Conservation (phyloP, 2,797 vertebrate genomes). For the Anguilla megastoma region DNA sequence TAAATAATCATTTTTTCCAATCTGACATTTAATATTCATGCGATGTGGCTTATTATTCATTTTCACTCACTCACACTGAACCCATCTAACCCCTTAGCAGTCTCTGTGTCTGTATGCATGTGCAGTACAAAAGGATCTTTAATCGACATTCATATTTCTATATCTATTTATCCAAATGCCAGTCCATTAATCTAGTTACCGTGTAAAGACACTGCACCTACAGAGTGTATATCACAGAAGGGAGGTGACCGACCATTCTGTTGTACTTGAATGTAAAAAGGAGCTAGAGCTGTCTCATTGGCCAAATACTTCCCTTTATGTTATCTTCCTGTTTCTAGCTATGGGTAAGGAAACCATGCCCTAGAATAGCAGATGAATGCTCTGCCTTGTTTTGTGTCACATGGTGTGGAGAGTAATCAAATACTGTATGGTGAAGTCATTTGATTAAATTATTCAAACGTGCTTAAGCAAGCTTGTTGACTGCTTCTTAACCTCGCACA, state of each 20-base stretch:
- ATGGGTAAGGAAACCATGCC: not conserved
- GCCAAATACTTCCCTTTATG: not conserved
- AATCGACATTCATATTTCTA: not conserved
- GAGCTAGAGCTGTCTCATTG: not conserved
- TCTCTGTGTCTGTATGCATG: not conserved
- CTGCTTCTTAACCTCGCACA: conserved; percentile 4
- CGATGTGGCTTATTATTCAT: not conserved
- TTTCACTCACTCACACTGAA: conserved; percentile 1
- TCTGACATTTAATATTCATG: conserved; percentile 26
- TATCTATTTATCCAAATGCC: not conserved
- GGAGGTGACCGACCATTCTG: not conserved
- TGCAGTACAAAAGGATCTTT: not conserved
- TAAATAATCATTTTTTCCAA: conserved; percentile 32
- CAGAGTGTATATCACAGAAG: not conserved
- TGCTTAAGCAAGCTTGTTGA: not conserved
- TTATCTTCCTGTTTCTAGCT: not conserved
- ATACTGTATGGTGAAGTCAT: conserved; percentile 4
- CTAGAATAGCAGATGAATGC: not conserved
- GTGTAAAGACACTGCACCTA: not conserved
- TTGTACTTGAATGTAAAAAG: not conserved
- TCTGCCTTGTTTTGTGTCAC: not conserved
- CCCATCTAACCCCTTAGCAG: not conserved
- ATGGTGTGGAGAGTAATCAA: not conserved
- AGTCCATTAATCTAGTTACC: not conserved
- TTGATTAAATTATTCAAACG: conserved; percentile 3